A percentile compares a stretch with the other conserved stretches of the same genome.
These are phyloP conservation scores for Heliocidaris erythrogramma DNA, from an alignment of 35 echinoderm and acorn worm species.

Conservation along the genomic window DNA sequence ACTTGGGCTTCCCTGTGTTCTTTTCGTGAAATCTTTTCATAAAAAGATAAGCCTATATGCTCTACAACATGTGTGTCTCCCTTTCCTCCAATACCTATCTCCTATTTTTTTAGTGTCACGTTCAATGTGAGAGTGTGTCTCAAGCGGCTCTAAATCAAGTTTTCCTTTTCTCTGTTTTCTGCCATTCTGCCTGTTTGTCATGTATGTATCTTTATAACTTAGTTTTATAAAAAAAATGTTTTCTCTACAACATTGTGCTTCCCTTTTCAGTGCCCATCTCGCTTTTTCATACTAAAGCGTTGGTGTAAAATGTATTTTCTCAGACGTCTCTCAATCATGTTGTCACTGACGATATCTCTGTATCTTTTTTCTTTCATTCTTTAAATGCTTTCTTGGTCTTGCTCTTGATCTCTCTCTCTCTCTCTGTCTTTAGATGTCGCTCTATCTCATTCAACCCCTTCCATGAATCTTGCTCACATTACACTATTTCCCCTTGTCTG, in stretches of 20 bases:
- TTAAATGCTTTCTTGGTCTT: too few species aligned
- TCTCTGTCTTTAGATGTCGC: background rate
- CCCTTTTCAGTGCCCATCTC: background rate
- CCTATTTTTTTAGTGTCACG: too few species aligned
- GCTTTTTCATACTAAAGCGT: background rate
- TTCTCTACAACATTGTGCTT: background rate
- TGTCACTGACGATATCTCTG: background rate
- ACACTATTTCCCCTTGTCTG: background rate
- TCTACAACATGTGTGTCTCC: too few species aligned
- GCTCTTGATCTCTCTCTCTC: background rate
- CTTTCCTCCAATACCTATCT: too few species aligned
- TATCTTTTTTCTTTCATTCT: too few species aligned
- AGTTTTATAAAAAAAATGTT: background rate
- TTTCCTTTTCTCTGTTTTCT: background rate
- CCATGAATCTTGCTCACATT: conserved; percentile 1
- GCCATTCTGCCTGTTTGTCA: background rate
- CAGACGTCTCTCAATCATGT: background rate
- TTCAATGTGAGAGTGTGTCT: too few species aligned
- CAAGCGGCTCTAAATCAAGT: background rate
- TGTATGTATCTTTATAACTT: background rate
- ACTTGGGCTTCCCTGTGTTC: too few species aligned
- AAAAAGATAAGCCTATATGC: too few species aligned
- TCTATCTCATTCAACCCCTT: background rate
- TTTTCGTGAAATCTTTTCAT: too few species aligned
- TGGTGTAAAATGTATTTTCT: background rate